Percentiles rank a stretch among this genome's conserved stretches.
Conservation (phyloP, 2,888 invertebrate species). For the Timema podura region DNA sequence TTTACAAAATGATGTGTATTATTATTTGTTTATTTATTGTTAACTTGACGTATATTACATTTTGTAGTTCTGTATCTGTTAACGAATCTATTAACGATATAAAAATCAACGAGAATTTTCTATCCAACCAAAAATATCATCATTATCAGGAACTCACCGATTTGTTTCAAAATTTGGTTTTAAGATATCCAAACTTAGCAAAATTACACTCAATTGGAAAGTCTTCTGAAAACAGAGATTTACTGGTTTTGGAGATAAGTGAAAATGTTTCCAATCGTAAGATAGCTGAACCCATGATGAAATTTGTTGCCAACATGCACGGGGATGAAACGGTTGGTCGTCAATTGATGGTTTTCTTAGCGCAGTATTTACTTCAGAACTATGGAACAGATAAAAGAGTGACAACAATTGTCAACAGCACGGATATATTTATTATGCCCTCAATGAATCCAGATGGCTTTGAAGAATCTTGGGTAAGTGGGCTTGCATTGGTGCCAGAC, state of each 20-base stretch:
- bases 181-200: slow-evolving; percentile 64
- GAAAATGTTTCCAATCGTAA: slow-evolving; percentile 54
- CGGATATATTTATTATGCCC: slow-evolving; percentile 94
- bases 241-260: slow-evolving; percentile 78
- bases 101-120: no score
- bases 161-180: slow-evolving; percentile 58
- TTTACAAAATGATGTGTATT: no score
- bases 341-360: slow-evolving; percentile 76
- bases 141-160: slow-evolving; percentile 66
- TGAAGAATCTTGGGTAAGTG: slow-evolving; percentile 69
- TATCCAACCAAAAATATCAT: slow-evolving; percentile 49
- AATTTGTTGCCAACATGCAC: slow-evolving; percentile 95
- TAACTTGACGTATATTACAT: no score
- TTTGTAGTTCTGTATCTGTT: no score
- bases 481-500: no score
- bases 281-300: slow-evolving; percentile 68
- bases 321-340: slow-evolving; percentile 90
- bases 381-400: slow-evolving; percentile 67
- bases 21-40: no score
- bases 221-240: slow-evolving; percentile 73
- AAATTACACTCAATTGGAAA: slow-evolving; percentile 75
- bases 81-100: no score
- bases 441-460: slow-evolving; percentile 98
- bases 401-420: slow-evolving; percentile 70
- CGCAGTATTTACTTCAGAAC: slow-evolving; percentile 75